These are phyloP conservation scores for Sinella curviseta DNA, from an alignment of 1,140 invertebrate species.

Conservation along the genomic window DNA sequence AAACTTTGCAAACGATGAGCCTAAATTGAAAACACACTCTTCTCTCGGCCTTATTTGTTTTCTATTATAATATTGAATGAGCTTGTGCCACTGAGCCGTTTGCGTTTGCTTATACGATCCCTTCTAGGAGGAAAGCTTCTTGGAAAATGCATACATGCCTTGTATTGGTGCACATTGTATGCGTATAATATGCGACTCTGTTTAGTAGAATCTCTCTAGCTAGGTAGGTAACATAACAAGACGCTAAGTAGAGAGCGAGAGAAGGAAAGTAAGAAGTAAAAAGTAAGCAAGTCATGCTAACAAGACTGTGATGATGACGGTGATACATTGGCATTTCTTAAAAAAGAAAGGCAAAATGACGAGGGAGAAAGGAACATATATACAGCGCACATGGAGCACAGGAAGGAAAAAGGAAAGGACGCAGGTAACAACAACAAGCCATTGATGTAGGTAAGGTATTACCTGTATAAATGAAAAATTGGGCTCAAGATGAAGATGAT, in stretches of 20 bases:
- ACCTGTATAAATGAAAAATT: background rate
- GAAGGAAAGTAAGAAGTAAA: background rate
- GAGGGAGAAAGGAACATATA: background rate
- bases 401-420: background rate
- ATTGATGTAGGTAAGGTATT: background rate
- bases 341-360: background rate
- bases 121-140: background rate
- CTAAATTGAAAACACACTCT: constrained; percentile 36
- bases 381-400: too few relatives aligned
- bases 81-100: background rate
- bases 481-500: background rate
- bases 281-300: constrained; percentile 13
- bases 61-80: constrained; percentile 36
- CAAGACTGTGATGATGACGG: background rate
- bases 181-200: too few relatives aligned
- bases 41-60: constrained; percentile 36
- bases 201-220: too few relatives aligned
- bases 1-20: constrained; percentile 16
- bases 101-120: background rate
- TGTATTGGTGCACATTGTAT: too few relatives aligned
- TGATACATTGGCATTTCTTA: constrained; percentile 19
- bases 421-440: background rate
- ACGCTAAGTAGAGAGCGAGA: background rate
- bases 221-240: too few relatives aligned
- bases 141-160: background rate